Percentiles rank a stretch among this genome's conserved stretches.
phyloP scores from a whole-genome alignment of 2,888 invertebrate species.

The Nomada lathburiana region DNA sequence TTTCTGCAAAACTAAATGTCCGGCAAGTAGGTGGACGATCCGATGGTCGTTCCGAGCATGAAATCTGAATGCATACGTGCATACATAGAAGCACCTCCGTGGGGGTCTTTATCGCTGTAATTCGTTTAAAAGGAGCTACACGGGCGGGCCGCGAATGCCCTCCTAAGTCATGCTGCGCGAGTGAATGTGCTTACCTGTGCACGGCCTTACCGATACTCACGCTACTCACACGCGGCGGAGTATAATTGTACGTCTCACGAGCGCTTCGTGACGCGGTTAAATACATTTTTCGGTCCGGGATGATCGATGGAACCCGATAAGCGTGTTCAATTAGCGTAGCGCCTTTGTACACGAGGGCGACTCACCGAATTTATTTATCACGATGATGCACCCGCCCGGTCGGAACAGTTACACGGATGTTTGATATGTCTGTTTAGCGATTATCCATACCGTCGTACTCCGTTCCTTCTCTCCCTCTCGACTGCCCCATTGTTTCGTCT shows the following conservation, averaged over 20 bases:
- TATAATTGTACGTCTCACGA: conserved; percentile 61
- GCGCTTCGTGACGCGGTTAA: conserved; percentile 65
- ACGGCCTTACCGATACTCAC: conserved; percentile 31
- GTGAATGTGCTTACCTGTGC: conserved; percentile 69
- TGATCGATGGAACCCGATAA: conserved; percentile 71
- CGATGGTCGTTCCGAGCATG: neutral
- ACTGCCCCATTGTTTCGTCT: neutral
- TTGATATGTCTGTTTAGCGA: conserved; percentile 56
- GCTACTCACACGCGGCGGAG: conserved; percentile 51
- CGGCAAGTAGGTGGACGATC: no score
- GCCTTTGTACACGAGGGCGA: conserved; percentile 66
- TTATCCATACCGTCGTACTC: conserved; percentile 23
- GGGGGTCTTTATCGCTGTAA: conserved; percentile 77
- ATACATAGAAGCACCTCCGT: conserved; percentile 52
- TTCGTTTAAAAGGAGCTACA: conserved; percentile 79
- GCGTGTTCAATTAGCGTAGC: conserved; percentile 72
- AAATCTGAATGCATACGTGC: conserved; percentile 40
- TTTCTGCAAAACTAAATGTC: no score
- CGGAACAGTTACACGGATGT: conserved; percentile 45
- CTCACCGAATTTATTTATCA: conserved; percentile 68
- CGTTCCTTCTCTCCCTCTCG: neutral
- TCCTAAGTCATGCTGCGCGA: conserved; percentile 78
- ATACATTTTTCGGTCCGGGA: conserved; percentile 62
- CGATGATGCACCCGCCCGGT: conserved; percentile 59
- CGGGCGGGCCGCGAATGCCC: conserved; percentile 67